Evolutionary conservation across 2,888 invertebrate genomes (phyloP).

Genomic region (Slavum lentiscoides): DNA sequence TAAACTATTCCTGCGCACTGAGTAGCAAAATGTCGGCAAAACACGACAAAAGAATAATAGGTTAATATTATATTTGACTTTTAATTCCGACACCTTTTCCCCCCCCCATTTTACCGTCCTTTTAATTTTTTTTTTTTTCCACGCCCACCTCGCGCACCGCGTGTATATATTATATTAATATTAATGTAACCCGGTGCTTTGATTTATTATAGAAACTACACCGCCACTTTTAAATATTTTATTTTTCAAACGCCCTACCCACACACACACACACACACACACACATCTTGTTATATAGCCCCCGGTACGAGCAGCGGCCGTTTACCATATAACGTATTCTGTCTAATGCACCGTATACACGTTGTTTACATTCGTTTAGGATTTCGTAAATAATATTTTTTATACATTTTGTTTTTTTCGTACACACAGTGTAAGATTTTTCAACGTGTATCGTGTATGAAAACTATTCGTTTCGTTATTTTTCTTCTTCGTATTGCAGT

Average conservation of each 20-base stretch:
- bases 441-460: too few relatives aligned
- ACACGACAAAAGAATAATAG: conserved; percentile 34
- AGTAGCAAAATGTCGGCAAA: neutral
- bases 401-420: too few relatives aligned
- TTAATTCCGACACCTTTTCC: conserved; percentile 14
- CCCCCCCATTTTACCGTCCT: neutral
- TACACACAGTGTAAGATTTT: too few relatives aligned
- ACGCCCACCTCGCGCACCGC: neutral
- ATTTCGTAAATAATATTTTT: too few relatives aligned
- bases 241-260: neutral
- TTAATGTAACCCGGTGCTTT: neutral
- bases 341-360: too few relatives aligned
- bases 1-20: too few relatives aligned
- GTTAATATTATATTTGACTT: neutral
- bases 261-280: neutral
- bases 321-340: too few relatives aligned
- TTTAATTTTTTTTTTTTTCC: neutral
- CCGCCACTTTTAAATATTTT: conserved; percentile 1
- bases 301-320: too few relatives aligned
- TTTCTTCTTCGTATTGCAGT: too few relatives aligned
- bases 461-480: too few relatives aligned
- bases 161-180: neutral
- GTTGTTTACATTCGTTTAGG: too few relatives aligned
- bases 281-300: neutral
- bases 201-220: conserved; percentile 23